Base-by-base conservation (phyloP, 2,797 vertebrate genomes). In the Etheostoma perlongum region DNA sequence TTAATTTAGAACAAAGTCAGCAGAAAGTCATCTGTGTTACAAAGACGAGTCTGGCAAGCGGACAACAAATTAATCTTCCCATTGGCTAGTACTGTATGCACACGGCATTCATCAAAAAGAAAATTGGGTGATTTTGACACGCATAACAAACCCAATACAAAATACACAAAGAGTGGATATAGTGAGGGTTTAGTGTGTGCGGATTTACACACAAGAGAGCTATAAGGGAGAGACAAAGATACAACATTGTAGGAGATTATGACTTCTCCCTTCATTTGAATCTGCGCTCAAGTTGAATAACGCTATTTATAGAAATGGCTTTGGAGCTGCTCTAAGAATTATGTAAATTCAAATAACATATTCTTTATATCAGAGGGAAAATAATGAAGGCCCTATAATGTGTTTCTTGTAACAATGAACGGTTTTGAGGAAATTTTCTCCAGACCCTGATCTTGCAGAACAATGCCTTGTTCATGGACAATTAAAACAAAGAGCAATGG, bases 341-440 rank as follows among this genome's bases (percentile, higher is more conserved):
- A 94, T 91, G 89, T 89, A 86, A 93, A 93, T 93, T 93, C 86
- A 88, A 90, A 93, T 94, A 93, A 91, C 92, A 93, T 90, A 90
- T 93, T 94, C 90, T 90, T 92, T 91, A 91, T 89, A 92, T 91
- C 88, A 83, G 78, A 74, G 78, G 23, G 83, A 79, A 86, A 92
- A 91, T 94, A 93, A 94, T 92, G 89, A 93, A 91, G 81, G 88
- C 61, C 81, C 85, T 87, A 89, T 93, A 94, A 93, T 93, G 89
- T 91, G 85, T 86, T 92, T 74, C 84, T 78, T 82, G 82, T 84
- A 86, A 92, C 91, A 93, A 94, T 93, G 91, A 91, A 81, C 79
- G n/a, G 64, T 85, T 90, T 91, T 79, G 90, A 83, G 85, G 86
- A 91, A 78, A 87, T 75, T 85, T 90, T 78, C 82, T 76, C 87